These are phyloP conservation scores for Phalloptychus januarius DNA, from an alignment of 2,797 vertebrate species.

Conservation along the genomic window DNA sequence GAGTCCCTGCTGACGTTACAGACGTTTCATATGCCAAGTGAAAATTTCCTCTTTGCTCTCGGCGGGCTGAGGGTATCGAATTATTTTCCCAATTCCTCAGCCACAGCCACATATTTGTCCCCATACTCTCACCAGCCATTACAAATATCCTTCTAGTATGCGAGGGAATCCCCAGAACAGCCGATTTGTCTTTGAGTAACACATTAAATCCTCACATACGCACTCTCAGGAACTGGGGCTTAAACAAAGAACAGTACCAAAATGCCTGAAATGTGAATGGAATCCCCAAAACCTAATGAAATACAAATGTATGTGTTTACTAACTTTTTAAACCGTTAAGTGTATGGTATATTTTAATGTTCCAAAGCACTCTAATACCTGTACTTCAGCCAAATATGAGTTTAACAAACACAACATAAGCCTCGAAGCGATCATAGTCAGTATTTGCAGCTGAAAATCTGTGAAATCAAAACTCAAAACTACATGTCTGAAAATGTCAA, in stretches of 20 bases:
- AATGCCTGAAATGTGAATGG: neutral
- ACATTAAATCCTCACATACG: neutral
- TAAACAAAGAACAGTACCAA: neutral
- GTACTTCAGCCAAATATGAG: neutral
- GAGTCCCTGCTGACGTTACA: constrained; percentile 22
- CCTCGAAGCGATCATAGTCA: neutral
- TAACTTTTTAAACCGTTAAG: neutral
- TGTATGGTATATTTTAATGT: neutral
- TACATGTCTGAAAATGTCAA: neutral
- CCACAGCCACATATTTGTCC: constrained; percentile 35
- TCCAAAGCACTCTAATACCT: neutral
- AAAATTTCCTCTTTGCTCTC: constrained; percentile 35
- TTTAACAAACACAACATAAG: neutral
- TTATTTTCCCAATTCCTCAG: constrained; percentile 45
- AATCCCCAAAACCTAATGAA: constrained; percentile 2
- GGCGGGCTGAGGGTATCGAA: constrained; percentile 1
- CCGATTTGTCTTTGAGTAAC: constrained; percentile 1
- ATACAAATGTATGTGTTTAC: neutral
- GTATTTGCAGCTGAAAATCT: neutral
- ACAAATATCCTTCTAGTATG: constrained; percentile 29
- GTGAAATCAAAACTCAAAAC: neutral
- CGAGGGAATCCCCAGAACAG: constrained; percentile 5
- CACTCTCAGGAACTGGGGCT: neutral
- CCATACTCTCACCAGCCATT: constrained; percentile 29
- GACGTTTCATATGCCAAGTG: constrained; percentile 1